Base-by-base conservation (phyloP, 92 coral and sea anemone species). In the Actinernus sp. region DNA sequence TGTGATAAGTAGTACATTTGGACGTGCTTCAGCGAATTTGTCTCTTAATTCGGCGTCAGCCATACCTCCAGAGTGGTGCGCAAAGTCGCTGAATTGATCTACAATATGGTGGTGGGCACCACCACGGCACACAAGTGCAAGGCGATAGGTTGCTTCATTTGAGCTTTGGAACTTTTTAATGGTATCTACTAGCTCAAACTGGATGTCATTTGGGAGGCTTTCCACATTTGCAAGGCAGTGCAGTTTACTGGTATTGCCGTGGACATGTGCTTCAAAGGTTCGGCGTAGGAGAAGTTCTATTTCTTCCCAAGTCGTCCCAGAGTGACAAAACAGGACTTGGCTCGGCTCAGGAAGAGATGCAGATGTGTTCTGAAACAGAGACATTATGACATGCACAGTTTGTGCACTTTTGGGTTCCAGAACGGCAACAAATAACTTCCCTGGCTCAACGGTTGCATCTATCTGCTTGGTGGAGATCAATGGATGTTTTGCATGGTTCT, bases 211-310 rank as follows among this genome's bases (percentile, higher is more conserved):
- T 17, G 92, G 77, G 11, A 94, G 89, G 40, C 81, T 70, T 48
- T 94, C 97, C 19, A 94, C 98, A 56, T 94, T 94, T 3, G 89
- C 98, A 33, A 94, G 57, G 79, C 98, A 94, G 38, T 91, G 96
- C 13, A 94, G 55, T 1, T 73, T 73, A 57, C 73, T 65, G 14
- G 68, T 16, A 11, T 67, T 6, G 29, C 66, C 73, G 45, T 90
- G 84, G 1, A 9, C 46, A 17, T 74, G 68, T 24, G 92, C 91
- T 61, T 80, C 79, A 61, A 94, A 94, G 19, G 93, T 70, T 26
- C 98, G 84, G 44, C 61, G 86, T 2, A 94, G 90, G 50, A 90
- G 84, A 25, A 92, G 84, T 1, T 83, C 86, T 13, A 94, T 78
- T 63, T 94, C 95, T 33, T 91, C 98, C 97, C 98, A 94, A 22